phyloP scores from a whole-genome alignment of 2,113 vertebrate genomes.

The Pachypanchax playfairii region DNA sequence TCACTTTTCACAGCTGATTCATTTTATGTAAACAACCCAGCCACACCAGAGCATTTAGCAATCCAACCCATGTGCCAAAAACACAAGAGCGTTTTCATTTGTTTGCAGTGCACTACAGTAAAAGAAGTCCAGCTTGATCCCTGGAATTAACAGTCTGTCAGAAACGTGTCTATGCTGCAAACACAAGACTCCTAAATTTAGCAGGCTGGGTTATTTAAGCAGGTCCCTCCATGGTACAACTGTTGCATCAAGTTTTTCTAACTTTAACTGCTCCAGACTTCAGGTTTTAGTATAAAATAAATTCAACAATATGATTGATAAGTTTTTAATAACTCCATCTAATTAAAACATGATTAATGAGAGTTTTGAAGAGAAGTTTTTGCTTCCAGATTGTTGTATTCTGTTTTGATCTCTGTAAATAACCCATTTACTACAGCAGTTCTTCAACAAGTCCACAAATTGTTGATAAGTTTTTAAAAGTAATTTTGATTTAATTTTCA shows the following conservation, averaged over 20 bases:
- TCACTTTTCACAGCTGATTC: constrained; percentile 69
- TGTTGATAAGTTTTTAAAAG: constrained; percentile 32
- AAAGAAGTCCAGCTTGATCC: constrained; percentile 67
- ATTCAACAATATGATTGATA: neutral
- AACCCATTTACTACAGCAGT: neutral
- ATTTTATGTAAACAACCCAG: constrained; percentile 54
- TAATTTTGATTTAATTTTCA: constrained; percentile 38
- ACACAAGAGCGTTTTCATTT: constrained; percentile 64
- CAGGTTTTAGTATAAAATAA: constrained; percentile 38
- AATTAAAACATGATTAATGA: constrained; percentile 5
- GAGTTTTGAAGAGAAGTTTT: constrained; percentile 4
- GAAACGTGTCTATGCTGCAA: constrained; percentile 63
- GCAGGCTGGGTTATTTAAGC: constrained; percentile 63
- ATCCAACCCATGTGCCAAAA: constrained; percentile 49
- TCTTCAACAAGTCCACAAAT: neutral
- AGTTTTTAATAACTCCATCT: neutral
- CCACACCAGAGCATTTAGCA: constrained; percentile 54
- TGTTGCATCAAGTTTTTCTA: constrained; percentile 35
- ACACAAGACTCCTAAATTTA: constrained; percentile 71
- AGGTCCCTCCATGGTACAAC: constrained; percentile 49
- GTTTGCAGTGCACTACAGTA: constrained; percentile 65
- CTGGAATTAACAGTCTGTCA: constrained; percentile 69
- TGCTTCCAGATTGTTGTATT: no score
- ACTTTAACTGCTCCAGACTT: constrained; percentile 15
- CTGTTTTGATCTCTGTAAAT: neutral